Conservation (phyloP, 2,797 vertebrate species). For the Hozukius guyotensis region DNA sequence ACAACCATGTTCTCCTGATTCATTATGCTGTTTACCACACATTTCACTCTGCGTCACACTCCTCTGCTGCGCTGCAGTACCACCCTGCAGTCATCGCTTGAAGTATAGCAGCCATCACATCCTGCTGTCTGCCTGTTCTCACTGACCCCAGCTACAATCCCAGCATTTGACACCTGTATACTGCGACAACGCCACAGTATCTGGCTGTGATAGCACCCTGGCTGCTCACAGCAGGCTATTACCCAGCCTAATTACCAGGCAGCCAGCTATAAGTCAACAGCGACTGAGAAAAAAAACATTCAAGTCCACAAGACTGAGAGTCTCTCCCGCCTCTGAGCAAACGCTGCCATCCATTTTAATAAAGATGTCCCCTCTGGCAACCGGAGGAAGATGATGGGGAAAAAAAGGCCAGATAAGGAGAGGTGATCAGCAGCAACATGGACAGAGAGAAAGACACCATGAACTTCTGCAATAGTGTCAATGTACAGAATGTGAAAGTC, state of each 20-base stretch:
- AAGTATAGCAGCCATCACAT: background rate
- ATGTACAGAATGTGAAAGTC: background rate
- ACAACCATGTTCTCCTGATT: background rate
- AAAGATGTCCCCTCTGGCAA: slow-evolving; percentile 59
- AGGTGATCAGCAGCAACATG: slow-evolving; percentile 4
- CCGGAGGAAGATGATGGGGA: slow-evolving; percentile 18
- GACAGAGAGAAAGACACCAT: slow-evolving; percentile 22
- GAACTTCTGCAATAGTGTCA: slow-evolving; percentile 5
- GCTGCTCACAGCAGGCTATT: slow-evolving; percentile 68
- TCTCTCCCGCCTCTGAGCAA: slow-evolving; percentile 61
- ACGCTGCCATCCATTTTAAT: slow-evolving; percentile 75
- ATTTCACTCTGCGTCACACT: background rate
- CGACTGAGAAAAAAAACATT: slow-evolving; percentile 62
- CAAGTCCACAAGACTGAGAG: slow-evolving; percentile 54
- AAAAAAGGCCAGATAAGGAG: slow-evolving; percentile 15
- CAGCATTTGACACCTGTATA: slow-evolving; percentile 24
- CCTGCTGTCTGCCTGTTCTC: background rate
- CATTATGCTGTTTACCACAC: background rate
- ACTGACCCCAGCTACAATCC: slow-evolving; percentile 8
- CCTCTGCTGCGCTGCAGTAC: background rate
- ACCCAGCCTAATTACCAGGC: slow-evolving; percentile 75
- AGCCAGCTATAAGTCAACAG: slow-evolving; percentile 75
- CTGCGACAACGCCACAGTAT: slow-evolving; percentile 6
- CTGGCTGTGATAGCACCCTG: slow-evolving; percentile 35
- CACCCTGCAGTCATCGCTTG: background rate